Percentiles rank a stretch among this genome's conserved stretches.
Evolutionary conservation across 2,797 vertebrate genomes (phyloP).

Genomic region (Sebastes baramenuke): DNA sequence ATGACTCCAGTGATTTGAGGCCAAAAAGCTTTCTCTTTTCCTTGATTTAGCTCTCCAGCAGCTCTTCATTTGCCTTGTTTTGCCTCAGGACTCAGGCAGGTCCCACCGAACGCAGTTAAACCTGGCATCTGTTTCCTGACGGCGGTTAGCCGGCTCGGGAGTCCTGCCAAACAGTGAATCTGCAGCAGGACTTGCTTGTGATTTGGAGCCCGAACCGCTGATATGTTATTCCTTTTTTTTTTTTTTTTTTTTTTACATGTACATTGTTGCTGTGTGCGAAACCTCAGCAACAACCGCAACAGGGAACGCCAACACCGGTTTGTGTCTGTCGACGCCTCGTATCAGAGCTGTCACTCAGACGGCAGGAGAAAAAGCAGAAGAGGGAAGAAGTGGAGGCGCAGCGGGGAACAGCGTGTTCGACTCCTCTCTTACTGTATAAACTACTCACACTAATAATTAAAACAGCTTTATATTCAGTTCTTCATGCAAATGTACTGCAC

Average conservation of each 20-base stretch:
- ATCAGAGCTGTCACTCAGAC: slow-evolving; percentile 33
- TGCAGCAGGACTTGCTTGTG: background rate
- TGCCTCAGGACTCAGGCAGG: slow-evolving; percentile 21
- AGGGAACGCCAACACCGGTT: background rate
- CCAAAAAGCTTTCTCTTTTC: background rate
- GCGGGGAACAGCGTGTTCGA: background rate
- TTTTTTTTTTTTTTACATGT: background rate
- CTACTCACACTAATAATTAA: background rate
- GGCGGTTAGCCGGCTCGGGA: slow-evolving; percentile 1
- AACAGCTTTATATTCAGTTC: background rate
- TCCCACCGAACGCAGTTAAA: slow-evolving; percentile 6
- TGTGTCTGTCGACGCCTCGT: slow-evolving; percentile 33
- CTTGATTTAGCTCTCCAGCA: background rate
- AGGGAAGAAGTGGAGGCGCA: background rate
- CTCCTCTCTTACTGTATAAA: background rate
- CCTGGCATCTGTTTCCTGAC: slow-evolving; percentile 48
- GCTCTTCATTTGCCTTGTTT: background rate
- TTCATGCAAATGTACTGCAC: background rate
- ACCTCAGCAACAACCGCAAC: slow-evolving; percentile 3
- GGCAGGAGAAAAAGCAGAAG: background rate
- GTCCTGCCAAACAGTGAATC: slow-evolving; percentile 24
- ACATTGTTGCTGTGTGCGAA: background rate
- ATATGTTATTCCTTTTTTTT: background rate
- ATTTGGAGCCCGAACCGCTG: background rate
- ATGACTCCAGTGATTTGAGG: background rate